phyloP scores from a whole-genome alignment of 2,888 invertebrate species.

The Drosophila nr. fundita region DNA sequence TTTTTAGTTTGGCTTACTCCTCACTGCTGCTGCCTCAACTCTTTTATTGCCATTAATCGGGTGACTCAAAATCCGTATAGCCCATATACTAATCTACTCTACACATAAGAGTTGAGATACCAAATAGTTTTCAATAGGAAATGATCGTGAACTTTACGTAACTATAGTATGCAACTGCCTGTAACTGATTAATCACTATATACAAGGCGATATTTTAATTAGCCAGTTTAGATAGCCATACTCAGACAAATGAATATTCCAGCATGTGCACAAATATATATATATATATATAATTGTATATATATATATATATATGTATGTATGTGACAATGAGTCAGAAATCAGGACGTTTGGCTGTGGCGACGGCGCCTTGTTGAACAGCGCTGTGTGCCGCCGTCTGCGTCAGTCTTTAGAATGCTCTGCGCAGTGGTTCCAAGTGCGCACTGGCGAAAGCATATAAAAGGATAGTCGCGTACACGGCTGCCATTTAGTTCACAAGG shows the following conservation, averaged over 20 bases:
- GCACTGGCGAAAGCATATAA: constrained; percentile 70
- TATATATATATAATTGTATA: neutral
- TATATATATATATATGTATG: constrained; percentile 12
- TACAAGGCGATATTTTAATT: neutral
- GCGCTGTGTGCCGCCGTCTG: constrained; percentile 53
- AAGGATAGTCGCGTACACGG: constrained; percentile 64
- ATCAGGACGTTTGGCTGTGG: constrained; percentile 81
- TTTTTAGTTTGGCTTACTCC: constrained; percentile 26
- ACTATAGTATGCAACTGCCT: neutral
- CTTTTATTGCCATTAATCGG: constrained; percentile 11
- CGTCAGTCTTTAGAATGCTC: constrained; percentile 64
- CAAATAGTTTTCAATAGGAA: neutral
- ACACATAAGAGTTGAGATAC: neutral
- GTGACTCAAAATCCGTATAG: constrained; percentile 8
- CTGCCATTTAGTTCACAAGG: constrained; percentile 76
- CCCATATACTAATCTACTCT: neutral
- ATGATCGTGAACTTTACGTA: neutral
- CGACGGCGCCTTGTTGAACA: constrained; percentile 79
- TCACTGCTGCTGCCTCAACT: constrained; percentile 25
- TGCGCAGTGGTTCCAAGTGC: constrained; percentile 71
- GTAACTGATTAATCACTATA: neutral
- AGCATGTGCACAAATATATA: neutral
- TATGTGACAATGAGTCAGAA: constrained; percentile 70
- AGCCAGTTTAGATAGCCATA: neutral
- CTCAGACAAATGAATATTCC: neutral